Base-by-base conservation (phyloP, 2,113 vertebrate genomes). In the Fukomys damarensis region DNA sequence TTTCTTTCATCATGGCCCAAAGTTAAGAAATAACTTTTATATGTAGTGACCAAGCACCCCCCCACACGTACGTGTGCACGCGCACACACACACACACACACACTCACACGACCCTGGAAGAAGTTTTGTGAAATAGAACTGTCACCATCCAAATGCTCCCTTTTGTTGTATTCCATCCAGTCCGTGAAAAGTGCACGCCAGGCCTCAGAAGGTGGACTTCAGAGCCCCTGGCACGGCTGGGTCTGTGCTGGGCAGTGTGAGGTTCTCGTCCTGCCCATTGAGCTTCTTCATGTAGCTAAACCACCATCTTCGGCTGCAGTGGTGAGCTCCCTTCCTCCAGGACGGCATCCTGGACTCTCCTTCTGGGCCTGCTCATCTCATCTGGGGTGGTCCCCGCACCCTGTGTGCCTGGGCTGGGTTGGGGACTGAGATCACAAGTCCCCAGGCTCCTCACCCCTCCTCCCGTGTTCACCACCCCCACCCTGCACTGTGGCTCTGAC, bases 1-100 rank as follows among this genome's bases (percentile, higher is more conserved):
- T 84, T 85, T 91, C 70, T 93, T 96, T 89, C 65, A 74, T 74
- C 56, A 7, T 41, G 84, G 56, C 63, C 1, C 32, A n/a, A 52
- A 76, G 11, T 43, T 77, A 52, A 91, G 79, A 95, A 97, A 92
- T 63, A n/a, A n/a, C 52, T 77, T 93, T 74, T 79, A 41, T 79
- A 41, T 76, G 19, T 32, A 88, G 58, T 59, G 58, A 38, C 32
- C 2, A 30, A 79, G 68, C 22, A 7, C 32, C 24, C 12, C n/a
- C n/a, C n/a, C n/a, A n/a, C n/a, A n/a, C n/a, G n/a, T n/a, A n/a
- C n/a, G n/a, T n/a, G 20, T 26, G 10, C 22, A 16, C 1, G 28
- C 5, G 19, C 30, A 14, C 2, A 61, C 9, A 28, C 28, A 63
- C 52, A 26, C 30, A 17, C 2, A 2, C 54, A 22, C 77, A 54